Evolutionary conservation across 2,113 vertebrate genomes (phyloP), one percentile per base, ranked within the genome.

Genomic region (Anhinga anhinga): DNA sequence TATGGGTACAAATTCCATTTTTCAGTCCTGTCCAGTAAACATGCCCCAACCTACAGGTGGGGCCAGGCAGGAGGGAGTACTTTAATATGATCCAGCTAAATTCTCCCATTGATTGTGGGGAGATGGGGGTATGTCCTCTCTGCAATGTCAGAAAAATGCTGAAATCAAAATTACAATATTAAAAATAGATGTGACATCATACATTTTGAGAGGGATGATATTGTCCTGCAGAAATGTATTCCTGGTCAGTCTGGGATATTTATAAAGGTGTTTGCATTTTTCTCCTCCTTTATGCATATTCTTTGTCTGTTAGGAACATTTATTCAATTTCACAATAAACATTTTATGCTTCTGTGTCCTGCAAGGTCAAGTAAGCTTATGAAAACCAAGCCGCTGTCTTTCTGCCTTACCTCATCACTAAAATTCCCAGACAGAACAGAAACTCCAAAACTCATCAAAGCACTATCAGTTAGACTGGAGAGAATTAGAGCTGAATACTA

Each of bases 371-470:
- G 50, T 49, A 56, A 74, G 62, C 70, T 94, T 92, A 95, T 70
- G 80, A 97, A 97, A 95, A 90, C 84, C 69, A 95, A 90, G 65
- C 72, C 86, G 90, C 23, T 90, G 52, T 84, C 76, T 90, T 32
- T 81, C 88, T 94, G 90, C 77, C 50, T 95, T 97, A 87, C 86
- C 61, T 96, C 94, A 95, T 95, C 93, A 72, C 90, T 86, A 77
- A 96, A 96, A 96, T 95, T 95, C 82, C 76, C 92, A 94, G 90
- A 92, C 94, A 96, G 90, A 97, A 82, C 23, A 86, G 72, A 95
- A 95, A 92, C 90, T 96, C 91, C 66, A 81, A 87, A 96, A 97
- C 50, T 95, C 92, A 96, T 94, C 95, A 95, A 96, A 97, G 93
- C n/a, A 65, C 66, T 77, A 92, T 88, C 95, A 91, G 73, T 71